Evolutionary conservation across 2,888 invertebrate genomes (phyloP).

Genomic region (Metacarcinus magister): DNA sequence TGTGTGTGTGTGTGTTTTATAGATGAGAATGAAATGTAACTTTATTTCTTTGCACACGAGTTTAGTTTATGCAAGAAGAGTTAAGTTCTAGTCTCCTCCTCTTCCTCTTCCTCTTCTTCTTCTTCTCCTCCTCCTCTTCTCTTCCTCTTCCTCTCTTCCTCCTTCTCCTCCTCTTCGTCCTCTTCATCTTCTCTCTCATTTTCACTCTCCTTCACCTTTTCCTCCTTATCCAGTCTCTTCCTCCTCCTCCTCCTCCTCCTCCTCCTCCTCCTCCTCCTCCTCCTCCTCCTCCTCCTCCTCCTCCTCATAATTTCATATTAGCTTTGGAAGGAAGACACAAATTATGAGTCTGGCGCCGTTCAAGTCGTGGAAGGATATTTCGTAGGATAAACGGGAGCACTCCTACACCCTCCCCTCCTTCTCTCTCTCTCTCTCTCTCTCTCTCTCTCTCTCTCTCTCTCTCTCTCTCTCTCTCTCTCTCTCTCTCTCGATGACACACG

Average conservation of each 20-base stretch:
- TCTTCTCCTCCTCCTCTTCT: too few relatives aligned
- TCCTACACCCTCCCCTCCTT: background rate
- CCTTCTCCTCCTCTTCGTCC: background rate
- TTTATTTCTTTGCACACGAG: background rate
- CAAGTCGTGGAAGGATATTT: background rate
- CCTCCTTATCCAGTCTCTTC: background rate
- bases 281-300: background rate
- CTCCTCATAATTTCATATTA: conserved; percentile 14
- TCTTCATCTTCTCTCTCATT: background rate
- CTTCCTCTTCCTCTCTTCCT: background rate
- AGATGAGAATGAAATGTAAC: background rate
- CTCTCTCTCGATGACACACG: background rate
- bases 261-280: background rate
- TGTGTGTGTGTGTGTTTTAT: background rate
- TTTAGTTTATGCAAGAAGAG: background rate
- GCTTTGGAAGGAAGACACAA: background rate
- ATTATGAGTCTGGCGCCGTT: conserved; percentile 12
- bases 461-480: conserved; percentile 5
- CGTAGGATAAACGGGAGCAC: conserved; percentile 7
- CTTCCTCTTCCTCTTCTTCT: too few relatives aligned
- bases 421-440: conserved; percentile 26
- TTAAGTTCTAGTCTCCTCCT: background rate
- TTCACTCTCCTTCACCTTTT: background rate
- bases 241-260: background rate
- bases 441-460: conserved; percentile 26